Conservation (phyloP, 2,797 vertebrate species). For the Lophius americanus region DNA sequence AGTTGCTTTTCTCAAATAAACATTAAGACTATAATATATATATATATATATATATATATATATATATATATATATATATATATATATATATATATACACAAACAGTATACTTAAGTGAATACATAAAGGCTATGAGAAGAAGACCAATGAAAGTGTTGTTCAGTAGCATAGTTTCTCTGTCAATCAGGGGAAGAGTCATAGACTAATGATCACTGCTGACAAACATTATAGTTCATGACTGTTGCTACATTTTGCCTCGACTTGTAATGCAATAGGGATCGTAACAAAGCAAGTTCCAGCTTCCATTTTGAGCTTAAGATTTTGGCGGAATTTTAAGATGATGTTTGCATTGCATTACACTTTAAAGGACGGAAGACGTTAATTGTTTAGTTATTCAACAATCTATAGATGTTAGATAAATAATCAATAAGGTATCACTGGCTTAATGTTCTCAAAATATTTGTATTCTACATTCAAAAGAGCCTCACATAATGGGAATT, state of each 20-base stretch:
- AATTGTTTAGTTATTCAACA: not conserved
- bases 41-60: no score
- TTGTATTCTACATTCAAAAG: constrained; percentile 34
- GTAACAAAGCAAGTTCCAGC: constrained; percentile 48
- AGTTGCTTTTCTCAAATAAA: constrained; percentile 21
- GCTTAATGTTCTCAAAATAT: constrained; percentile 33
- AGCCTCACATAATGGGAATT: constrained; percentile 28
- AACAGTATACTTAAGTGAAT: no score
- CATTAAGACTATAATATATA: constrained; percentile 2
- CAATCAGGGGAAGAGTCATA: constrained; percentile 9
- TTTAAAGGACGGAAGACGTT: constrained; percentile 7
- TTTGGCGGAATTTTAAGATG: constrained; percentile 35
- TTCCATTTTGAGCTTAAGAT: constrained; percentile 51
- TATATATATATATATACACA: no score
- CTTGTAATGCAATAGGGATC: constrained; percentile 38
- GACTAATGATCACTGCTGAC: constrained; percentile 33
- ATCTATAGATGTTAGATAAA: constrained; percentile 10
- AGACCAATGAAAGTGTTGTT: constrained; percentile 12
- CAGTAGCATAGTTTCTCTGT: constrained; percentile 7
- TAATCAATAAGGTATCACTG: constrained; percentile 7
- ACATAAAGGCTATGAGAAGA: constrained; percentile 15
- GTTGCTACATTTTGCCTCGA: constrained; percentile 44
- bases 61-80: no score
- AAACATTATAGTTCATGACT: constrained; percentile 38
- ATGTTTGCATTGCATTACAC: constrained; percentile 24